Conservation (phyloP, 23 tunicate species). For the Phallusia fumigata region DNA sequence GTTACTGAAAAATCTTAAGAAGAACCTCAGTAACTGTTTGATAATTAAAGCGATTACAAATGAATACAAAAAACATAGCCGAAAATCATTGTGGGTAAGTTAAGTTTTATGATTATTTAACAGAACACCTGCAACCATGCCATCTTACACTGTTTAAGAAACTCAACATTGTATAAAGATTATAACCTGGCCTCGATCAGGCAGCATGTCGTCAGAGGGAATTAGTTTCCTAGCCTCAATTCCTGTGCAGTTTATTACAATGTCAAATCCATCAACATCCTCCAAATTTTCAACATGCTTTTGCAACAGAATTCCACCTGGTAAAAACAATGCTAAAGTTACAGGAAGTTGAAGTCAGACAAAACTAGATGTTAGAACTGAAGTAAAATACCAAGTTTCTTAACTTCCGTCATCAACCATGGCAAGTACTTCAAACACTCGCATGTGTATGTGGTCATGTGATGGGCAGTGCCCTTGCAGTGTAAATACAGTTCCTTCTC, state of each 20-base stretch:
- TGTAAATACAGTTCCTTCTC: background rate
- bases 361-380: background rate
- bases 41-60: too few relatives aligned
- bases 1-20: too few relatives aligned
- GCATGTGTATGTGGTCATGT: slow-evolving; percentile 59
- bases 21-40: too few relatives aligned
- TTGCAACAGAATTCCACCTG: slow-evolving; percentile 76
- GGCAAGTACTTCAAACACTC: slow-evolving; percentile 29
- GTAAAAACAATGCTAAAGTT: background rate
- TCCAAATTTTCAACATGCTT: slow-evolving; percentile 37
- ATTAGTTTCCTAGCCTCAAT: slow-evolving; percentile 50
- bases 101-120: too few relatives aligned
- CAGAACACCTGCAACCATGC: too few relatives aligned
- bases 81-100: too few relatives aligned
- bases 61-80: too few relatives aligned
- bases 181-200: slow-evolving; percentile 73
- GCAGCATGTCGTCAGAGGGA: slow-evolving; percentile 30
- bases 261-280: slow-evolving; percentile 53
- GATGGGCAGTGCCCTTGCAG: background rate
- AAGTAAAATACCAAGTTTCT: background rate
- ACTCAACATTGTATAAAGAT: background rate
- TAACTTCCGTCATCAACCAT: slow-evolving; percentile 13
- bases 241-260: slow-evolving; percentile 77
- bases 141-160: too few relatives aligned
- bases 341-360: background rate